These are phyloP conservation scores for Cherax destructor DNA, from an alignment of 1,140 invertebrate species.

Conservation along the genomic window DNA sequence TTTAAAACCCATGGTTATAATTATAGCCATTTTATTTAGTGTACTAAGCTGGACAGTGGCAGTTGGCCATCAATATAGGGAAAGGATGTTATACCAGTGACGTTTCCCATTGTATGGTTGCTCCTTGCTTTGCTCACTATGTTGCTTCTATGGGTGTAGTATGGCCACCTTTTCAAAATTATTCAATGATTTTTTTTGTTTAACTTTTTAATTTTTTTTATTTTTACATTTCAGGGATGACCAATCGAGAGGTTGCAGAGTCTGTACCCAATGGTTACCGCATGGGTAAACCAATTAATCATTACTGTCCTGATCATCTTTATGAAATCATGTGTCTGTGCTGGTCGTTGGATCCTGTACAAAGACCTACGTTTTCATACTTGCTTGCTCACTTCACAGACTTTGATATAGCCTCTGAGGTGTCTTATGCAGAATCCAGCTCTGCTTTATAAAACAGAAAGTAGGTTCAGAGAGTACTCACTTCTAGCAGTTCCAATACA, in stretches of 20 bases:
- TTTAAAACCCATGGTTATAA: too few species aligned
- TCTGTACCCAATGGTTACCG: constrained; percentile 93
- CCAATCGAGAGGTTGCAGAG: constrained; percentile 95
- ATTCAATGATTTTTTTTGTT: too few species aligned
- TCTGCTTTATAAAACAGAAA: not conserved
- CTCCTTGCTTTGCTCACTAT: too few species aligned
- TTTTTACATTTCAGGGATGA: constrained; percentile 83
- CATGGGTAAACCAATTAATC: constrained; percentile 43
- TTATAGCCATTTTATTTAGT: too few species aligned
- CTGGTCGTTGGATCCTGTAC: constrained; percentile 94
- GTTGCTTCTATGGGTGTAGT: too few species aligned
- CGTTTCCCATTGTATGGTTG: too few species aligned
- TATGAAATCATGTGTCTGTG: constrained; percentile 94
- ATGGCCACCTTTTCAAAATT: too few species aligned
- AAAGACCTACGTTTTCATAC: constrained; percentile 97
- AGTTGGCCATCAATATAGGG: too few species aligned
- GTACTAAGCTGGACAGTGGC: too few species aligned
- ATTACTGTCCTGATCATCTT: constrained; percentile 89
- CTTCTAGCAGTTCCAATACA: not conserved
- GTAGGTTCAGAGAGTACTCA: constrained; percentile 30
- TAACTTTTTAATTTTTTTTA: not conserved
- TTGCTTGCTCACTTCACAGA: constrained; percentile 97
- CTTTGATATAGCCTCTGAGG: constrained; percentile 77
- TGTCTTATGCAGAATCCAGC: not conserved
- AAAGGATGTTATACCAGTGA: too few species aligned